Base-by-base conservation (phyloP, 2,888 invertebrate species). In the Hyalella azteca region DNA sequence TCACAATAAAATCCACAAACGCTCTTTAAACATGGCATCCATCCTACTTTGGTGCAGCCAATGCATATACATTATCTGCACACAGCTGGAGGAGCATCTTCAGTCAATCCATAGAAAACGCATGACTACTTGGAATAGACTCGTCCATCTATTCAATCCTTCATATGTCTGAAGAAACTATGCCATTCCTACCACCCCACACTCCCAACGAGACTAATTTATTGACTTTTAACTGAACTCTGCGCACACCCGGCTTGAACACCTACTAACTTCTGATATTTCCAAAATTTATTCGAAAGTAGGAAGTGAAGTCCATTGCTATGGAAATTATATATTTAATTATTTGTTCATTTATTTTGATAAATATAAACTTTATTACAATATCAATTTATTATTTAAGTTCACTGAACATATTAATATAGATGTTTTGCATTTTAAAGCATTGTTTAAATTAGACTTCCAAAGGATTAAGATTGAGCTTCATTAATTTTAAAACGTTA, bases 201-300 rank as follows among this genome's bases (percentile, higher is more conserved):
- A 81, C 83, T 13, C 83, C 83, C n/a, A 81, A 83, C 48, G 83
- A 83, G 48, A 83, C 83, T 40, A 83, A 81, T 77, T 83, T 83
- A 77, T n/a, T 83, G 49, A 83, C 45, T 73, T 45, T n/a, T 49
- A 39, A 29, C 9, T 41, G 49, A 41, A 19, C 48, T n/a, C 15
- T 41, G 45, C 45, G 7, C 48, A 26, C 26, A 54, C 54, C 54
- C 54, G 22, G 54, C 54, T n/a, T 54, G n/a, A 54, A 13, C 54
- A 54, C 22, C 7, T 11, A 54, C 26, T 54, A 29, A 29, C 54
- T n/a, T n/a, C n/a, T n/a, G n/a, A n/a, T n/a, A n/a, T n/a, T n/a
- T n/a, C n/a, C n/a, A n/a, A n/a, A n/a, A n/a, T n/a, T n/a, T n/a
- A n/a, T n/a, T n/a, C n/a, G n/a, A n/a, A n/a, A n/a, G n/a, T n/a